Base-by-base conservation (phyloP, 1,140 invertebrate genomes). In the Oryctes rhinoceros region DNA sequence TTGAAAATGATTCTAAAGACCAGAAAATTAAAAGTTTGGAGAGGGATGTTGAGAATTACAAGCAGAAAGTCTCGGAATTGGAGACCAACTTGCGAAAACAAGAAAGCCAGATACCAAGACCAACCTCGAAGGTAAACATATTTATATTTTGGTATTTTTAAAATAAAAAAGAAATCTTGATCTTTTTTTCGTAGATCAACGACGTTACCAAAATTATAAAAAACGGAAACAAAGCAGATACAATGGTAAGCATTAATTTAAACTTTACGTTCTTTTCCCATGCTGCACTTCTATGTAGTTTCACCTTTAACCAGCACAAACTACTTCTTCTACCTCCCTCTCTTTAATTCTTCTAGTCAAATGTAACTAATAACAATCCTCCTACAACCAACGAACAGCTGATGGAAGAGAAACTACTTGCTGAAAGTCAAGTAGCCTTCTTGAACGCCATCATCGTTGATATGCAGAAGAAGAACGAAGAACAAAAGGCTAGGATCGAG, bases 361-460 rank as follows among this genome's bases (percentile, higher is more conserved):
- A n/a, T n/a, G 53, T 20, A 37, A 59, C 30, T 53, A 78, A 78
- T 48, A 79, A 79, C 20, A 79, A 79, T 79, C 53, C 53, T 13
- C 53, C 71, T 88, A 11, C 15, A 59, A 59, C 77, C 13, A 79
- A 71, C 24, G 89, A 90, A 53, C 84, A 88, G 82, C 81, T 91
- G n/a, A 83, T 90, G 78, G 91, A 94, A 85, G 93, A 94, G 76
- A 91, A 92, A 83, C 91, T 93, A 80, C 88, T 91, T 79, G 89
- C 91, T 13, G 91, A 93, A 81, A 90, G 91, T 65, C 94, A 98
- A 90, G 94, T 98, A 37, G 93, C 94, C 80, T 99, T 99, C 88
- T 89, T 99, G 5, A 98, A 99, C 89, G 96, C 96, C 9, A 96
- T 99, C 79, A 99, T 99, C 85, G 96, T 97, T 1, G 97, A 98